Evolutionary conservation across 2,113 vertebrate genomes (phyloP), one percentile per base, ranked within the genome.

Genomic region (Rhabdornis inornatus): DNA sequence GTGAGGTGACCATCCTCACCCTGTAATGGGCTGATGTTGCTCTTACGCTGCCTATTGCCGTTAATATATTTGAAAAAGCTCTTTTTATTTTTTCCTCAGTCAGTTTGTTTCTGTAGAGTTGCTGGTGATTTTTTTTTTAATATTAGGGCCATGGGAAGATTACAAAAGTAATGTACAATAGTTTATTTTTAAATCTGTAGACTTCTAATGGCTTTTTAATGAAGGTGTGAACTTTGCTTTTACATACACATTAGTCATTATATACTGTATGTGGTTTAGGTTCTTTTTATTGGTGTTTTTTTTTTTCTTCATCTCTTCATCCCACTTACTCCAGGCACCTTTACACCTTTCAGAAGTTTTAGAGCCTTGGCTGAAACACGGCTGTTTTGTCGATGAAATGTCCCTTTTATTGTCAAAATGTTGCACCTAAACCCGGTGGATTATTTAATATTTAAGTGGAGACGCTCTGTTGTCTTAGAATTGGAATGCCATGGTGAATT

Each of bases 191-290:
- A 65, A 37, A 53, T 61, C 15, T 57, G 3, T 55, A 14, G 39
- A 35, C 19, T 39, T 65, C 15, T 47, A 56, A 39, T 39, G 11
- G 17, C 17, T 74, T 84, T 89, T 79, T 18, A 45, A 24, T 78
- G 45, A 55, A 70, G 31, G 5, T 40, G 15, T 56, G 35, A 65
- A 40, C 20, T 83, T 60, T 64, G 9, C 4, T 68, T 89, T 65
- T 42, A 6, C 13, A 3, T 40, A 39, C 5, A 1, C 30, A 18
- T 42, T 50, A 61, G 37, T 52, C 42, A 8, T 74, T 66, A 20
- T 24, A 15, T 25, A 60, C 15, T 1, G 0, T 61, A 28, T 4
- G 1, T 44, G 9, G 19, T 44, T 17, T 44, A 24, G 24, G 24
- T 28, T 27, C 11, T 45, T 69, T 47, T 42, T 40, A 1, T 19